phyloP scores from a whole-genome alignment of 2,797 vertebrate species.

The Anomalospiza imberbis region DNA sequence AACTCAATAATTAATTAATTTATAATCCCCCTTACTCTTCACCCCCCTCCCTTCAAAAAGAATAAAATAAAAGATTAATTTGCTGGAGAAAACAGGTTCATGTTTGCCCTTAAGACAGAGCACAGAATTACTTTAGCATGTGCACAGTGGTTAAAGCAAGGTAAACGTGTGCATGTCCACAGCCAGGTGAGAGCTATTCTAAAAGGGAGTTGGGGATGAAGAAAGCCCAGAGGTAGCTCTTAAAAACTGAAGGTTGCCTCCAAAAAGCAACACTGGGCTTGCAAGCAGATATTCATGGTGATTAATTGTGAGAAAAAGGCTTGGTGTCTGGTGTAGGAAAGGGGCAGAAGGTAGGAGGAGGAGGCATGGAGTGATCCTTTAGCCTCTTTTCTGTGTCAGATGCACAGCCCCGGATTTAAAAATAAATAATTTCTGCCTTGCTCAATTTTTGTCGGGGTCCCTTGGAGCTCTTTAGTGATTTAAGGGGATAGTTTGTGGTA shows the following conservation, averaged over 20 bases:
- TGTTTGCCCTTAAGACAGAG: slow-evolving; percentile 71
- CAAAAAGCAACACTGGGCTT: not conserved
- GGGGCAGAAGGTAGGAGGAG: not conserved
- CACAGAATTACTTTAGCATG: slow-evolving; percentile 68
- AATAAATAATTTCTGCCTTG: not conserved
- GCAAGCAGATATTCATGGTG: not conserved
- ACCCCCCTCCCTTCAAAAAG: not conserved
- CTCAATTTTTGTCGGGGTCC: fast-evolving
- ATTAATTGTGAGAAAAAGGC: not conserved
- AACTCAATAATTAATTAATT: slow-evolving; percentile 74
- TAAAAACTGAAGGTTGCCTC: not conserved
- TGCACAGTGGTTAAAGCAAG: slow-evolving; percentile 23
- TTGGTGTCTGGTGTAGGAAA: not conserved
- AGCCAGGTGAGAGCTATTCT: slow-evolving; percentile 61
- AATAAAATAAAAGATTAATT: slow-evolving; percentile 70
- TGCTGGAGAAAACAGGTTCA: slow-evolving; percentile 69
- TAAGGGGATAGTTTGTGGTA: not conserved
- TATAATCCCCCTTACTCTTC: slow-evolving; percentile 47
- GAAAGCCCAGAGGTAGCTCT: slow-evolving; percentile 1
- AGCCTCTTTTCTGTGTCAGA: not conserved
- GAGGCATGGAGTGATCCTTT: fast-evolving
- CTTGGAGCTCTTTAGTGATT: not conserved
- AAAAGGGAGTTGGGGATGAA: slow-evolving; percentile 2
- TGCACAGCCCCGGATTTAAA: fast-evolving
- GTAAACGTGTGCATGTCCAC: slow-evolving; percentile 32